Conservation (phyloP, 2,888 invertebrate species). For the Phasia obesa region DNA sequence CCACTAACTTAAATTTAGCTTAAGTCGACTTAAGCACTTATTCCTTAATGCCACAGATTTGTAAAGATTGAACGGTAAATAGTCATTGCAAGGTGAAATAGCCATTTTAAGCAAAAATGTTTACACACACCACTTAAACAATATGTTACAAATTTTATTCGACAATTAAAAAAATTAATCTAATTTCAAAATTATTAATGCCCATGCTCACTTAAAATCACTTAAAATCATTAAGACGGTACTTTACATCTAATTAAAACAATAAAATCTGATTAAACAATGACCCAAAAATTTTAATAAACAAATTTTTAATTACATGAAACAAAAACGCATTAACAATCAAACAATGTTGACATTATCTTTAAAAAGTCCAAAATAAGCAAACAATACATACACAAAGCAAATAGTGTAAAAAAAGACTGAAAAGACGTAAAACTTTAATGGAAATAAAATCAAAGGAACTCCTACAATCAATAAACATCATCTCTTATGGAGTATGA, state of each 20-base stretch:
- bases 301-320: conserved; percentile 28
- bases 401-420: neutral
- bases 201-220: no score
- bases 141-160: no score
- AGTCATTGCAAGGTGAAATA: no score
- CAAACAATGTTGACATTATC: conserved; percentile 24
- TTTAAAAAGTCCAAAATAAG: conserved; percentile 10
- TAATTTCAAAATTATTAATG: conserved; percentile 30
- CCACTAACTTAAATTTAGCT: no score
- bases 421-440: conserved; percentile 25
- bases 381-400: conserved; percentile 24
- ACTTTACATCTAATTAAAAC: neutral
- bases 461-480: conserved; percentile 46
- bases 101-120: no score
- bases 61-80: no score
- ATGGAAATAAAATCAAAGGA: conserved; percentile 45
- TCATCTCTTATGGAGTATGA: conserved; percentile 24
- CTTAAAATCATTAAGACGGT: neutral
- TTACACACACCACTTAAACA: no score
- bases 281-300: conserved; percentile 22
- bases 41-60: no score
- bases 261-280: conserved; percentile 12
- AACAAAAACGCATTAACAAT: neutral
- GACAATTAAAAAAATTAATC: neutral
- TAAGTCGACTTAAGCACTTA: no score